Percentiles rank a stretch among this genome's conserved stretches.
These are phyloP conservation scores for Drosophila micromelanica DNA, from an alignment of 1,140 invertebrate genomes.

Conservation along the genomic window DNA sequence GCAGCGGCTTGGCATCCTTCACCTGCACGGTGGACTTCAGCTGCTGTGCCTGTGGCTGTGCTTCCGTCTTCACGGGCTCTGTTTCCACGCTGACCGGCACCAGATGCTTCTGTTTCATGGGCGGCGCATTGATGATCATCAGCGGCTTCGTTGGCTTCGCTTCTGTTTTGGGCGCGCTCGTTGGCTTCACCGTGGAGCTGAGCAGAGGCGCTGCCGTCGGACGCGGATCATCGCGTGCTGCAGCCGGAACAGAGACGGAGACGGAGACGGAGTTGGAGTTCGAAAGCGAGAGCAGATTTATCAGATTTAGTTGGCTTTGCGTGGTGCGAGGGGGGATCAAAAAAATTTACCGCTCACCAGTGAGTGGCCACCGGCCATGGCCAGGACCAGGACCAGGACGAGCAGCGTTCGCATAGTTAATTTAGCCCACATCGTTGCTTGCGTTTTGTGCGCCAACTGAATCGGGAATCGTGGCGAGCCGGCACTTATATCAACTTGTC, in stretches of 20 bases:
- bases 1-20: slow-evolving; percentile 62
- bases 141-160: slow-evolving; percentile 53
- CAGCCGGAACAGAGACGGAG: background rate
- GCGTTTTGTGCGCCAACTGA: slow-evolving; percentile 33
- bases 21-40: slow-evolving; percentile 27
- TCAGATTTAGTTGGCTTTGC: slow-evolving; percentile 1
- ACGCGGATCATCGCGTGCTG: slow-evolving; percentile 37
- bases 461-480: slow-evolving; percentile 13
- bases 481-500: slow-evolving; percentile 44
- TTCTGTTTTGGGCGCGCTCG: slow-evolving; percentile 46
- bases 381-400: slow-evolving; percentile 56
- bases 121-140: slow-evolving; percentile 73
- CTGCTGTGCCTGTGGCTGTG: slow-evolving; percentile 14
- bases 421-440: slow-evolving; percentile 41
- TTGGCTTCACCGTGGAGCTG: slow-evolving; percentile 65
- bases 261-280: background rate
- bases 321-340: slow-evolving; percentile 26
- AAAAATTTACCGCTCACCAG: slow-evolving; percentile 83
- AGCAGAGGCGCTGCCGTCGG: slow-evolving; percentile 50
- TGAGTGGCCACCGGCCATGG: slow-evolving; percentile 65
- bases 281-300: background rate
- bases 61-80: background rate
- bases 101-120: slow-evolving; percentile 59
- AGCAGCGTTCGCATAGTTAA: slow-evolving; percentile 42
- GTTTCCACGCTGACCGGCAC: slow-evolving; percentile 36